Base-by-base conservation (phyloP, 1,140 invertebrate genomes). In the Magallana angulata region DNA sequence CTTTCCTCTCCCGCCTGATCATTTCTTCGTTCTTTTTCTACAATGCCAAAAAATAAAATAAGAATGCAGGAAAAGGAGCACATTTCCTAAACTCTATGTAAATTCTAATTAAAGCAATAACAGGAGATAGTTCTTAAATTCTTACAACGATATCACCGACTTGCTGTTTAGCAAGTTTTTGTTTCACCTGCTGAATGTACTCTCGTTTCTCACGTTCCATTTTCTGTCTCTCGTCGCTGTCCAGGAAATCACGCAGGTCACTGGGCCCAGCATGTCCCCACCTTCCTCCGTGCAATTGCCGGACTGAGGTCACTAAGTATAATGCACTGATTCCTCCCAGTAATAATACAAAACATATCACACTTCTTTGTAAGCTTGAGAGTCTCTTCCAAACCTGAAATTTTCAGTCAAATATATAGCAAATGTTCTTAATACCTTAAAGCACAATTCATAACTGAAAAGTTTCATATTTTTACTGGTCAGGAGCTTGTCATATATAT, bases 321-420 rank as follows among this genome's bases (percentile, higher is more conserved):
- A 96, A 93, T 87, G 96, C 92, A 36, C 96, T 93, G 82, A 97
- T 89, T 95, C 90, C 87, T 95, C 91, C 84, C 95, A 96, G 59
- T 86, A 96, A 91, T 62, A 96, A 85, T 86, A 96, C 91, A 89
- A 97, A 96, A 89, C 96, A 96, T 85, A 97, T 95, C 59, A 97
- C 95, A 92, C 96, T 97, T 64, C 97, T 96, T 94, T 98, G 97
- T 92, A 97, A 96, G 91, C 97, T 96, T n/a, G 97, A 97, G 60
- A 98, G 93, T 91, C 97, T 96, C 92, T 97, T 97, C 97, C 97
- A 98, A 94, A 96, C 95, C 97, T 98, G 91, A 57, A 96, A 89
- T 48, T 48, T 48, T 48, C 36, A 48, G 5, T 48, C 36, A 48
- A 48, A 48, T 48, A 5, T 48, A 48, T 48, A 48, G 36, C 36